These are phyloP conservation scores for Meiosimyza platycephala DNA, from an alignment of 2,888 invertebrate genomes.

Conservation along the genomic window DNA sequence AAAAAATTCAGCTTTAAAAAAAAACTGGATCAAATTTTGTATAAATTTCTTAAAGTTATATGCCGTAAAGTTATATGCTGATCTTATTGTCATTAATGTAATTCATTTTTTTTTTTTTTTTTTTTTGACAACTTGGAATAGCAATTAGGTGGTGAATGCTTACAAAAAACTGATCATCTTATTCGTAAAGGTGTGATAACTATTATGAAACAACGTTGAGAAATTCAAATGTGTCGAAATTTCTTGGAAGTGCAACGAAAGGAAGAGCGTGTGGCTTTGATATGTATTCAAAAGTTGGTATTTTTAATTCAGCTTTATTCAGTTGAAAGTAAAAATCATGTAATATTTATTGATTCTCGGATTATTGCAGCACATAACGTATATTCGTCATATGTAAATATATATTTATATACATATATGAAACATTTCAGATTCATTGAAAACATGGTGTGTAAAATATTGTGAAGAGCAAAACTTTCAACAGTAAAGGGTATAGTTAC, in stretches of 20 bases:
- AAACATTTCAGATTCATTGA: no score
- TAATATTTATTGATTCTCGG: slow-evolving; percentile 12
- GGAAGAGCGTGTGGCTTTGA: not conserved
- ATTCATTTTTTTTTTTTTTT: not conserved
- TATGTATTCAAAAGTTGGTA: no score
- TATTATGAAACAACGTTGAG: not conserved
- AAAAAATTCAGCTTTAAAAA: no score
- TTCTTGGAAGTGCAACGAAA: not conserved
- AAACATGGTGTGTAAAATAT: no score
- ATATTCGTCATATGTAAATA: no score
- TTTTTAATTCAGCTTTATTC: slow-evolving; percentile 3
- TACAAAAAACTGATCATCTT: not conserved
- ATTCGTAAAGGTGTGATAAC: not conserved
- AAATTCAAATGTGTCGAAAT: slow-evolving; percentile 2
- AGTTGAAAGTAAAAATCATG: slow-evolving; percentile 28
- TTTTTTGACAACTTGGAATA: slow-evolving; percentile 7
- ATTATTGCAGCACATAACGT: no score
- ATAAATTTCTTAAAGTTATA: not conserved
- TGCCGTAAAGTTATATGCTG: no score
- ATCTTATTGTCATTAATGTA: no score
- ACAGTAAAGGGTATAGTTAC: no score
- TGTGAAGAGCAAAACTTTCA: no score
- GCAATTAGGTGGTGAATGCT: not conserved
- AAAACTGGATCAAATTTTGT: slow-evolving; percentile 16
- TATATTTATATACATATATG: no score